These are phyloP conservation scores for Eulemur coronatus DNA, from an alignment of 2,797 vertebrate genomes.

Conservation along the genomic window DNA sequence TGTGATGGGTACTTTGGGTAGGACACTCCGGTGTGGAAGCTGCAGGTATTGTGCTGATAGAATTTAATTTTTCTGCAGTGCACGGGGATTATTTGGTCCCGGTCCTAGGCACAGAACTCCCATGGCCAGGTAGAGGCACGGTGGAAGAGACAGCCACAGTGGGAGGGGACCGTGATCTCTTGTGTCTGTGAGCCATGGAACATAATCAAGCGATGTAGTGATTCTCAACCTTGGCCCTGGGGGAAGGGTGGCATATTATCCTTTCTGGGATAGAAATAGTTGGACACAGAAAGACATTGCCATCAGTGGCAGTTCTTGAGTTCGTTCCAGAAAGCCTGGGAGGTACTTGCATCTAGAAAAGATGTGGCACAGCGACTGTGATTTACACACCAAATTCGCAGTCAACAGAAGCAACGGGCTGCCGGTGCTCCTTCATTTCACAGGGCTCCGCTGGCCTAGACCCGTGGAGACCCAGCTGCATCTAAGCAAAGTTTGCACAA, in stretches of 20 bases:
- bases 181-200: neutral
- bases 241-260: no score
- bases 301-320: neutral
- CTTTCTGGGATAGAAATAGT: neutral
- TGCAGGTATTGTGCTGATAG: neutral
- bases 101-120: neutral
- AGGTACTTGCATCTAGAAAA: neutral
- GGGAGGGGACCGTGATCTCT: accelerated
- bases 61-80: neutral
- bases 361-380: neutral
- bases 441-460: accelerated
- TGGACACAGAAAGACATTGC: neutral
- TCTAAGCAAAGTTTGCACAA: neutral
- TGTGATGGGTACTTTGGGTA: accelerated
- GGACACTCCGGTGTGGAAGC: neutral
- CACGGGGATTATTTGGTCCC: no score
- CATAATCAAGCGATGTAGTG: neutral
- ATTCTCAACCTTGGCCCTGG: neutral
- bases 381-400: no score
- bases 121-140: accelerated
- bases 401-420: neutral
- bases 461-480: neutral
- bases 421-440: accelerated
- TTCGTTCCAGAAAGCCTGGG: neutral
- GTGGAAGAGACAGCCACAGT: neutral